Base-by-base conservation (phyloP, 2,113 vertebrate species). In the Scytalopus superciliaris region DNA sequence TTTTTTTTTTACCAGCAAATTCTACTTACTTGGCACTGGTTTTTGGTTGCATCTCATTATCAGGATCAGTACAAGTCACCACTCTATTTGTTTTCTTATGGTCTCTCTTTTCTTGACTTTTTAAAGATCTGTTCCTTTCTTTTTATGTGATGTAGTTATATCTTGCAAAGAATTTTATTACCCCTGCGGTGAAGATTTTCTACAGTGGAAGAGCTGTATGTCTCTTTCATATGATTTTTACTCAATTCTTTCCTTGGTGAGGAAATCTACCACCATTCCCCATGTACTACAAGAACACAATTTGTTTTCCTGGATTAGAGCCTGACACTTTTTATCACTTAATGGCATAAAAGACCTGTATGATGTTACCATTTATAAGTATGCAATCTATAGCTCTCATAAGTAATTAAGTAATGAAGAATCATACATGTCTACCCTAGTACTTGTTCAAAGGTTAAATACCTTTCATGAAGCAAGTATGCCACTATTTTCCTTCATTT, bases 401-500 rank as follows among this genome's bases (percentile, higher is more conserved):
- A 93, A 77, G 19, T 42, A 63, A 55, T 49, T 82, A 78, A 67
- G 12, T 42, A 53, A 57, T 30, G 33, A 68, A 10, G 27, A 67
- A 56, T 28, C 16, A 52, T 19, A 7, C 4, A 45, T 2, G 33
- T 35, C 28, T 72, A 55, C 9, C 28, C 4, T 52, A 5, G 1
- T 33, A 83, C 3, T 27, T 75, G 17, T 59, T 18, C 23, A 49
- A 79, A 90, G 14, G 5, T 59, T 83, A 72, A 72, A 37, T 70
- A 37, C 45, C 6, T 67, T 70, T 13, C 2, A 3, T 39, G 3
- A 47, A 23, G 4, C 14, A 68, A 9, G 24, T 81, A 39, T 40
- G 33, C 2, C 45, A 12, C 33, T 0, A 0, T 64, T 72, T 47
- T 83, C 42, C 35, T 67, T 63, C 47, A 14, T 56, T 83, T 76